These are phyloP conservation scores for Sebastes diploproa DNA, from an alignment of 2,797 vertebrate genomes.

Conservation along the genomic window DNA sequence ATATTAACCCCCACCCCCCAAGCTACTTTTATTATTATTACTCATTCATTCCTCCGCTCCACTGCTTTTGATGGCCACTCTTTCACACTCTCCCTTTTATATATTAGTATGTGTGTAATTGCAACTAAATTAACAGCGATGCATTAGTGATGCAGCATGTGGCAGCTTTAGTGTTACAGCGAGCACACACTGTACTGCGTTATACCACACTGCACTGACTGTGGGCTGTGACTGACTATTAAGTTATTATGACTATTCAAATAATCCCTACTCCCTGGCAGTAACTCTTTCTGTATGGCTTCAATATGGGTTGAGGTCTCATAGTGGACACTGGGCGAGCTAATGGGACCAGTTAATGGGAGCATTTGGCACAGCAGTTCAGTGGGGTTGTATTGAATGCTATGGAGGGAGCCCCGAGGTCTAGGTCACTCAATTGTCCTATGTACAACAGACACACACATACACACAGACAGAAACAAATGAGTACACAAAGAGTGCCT, in stretches of 20 bases:
- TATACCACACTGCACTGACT: slow-evolving; percentile 3
- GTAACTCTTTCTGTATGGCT: slow-evolving; percentile 17
- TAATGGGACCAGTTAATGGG: slow-evolving; percentile 61
- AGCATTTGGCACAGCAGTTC: slow-evolving; percentile 46
- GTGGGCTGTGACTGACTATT: slow-evolving; percentile 23
- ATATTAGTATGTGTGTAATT: not conserved
- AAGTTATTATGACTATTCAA: slow-evolving; percentile 27
- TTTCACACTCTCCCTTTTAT: slow-evolving; percentile 12
- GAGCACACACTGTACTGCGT: not conserved
- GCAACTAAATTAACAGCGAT: slow-evolving; percentile 5
- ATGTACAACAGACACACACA: slow-evolving; percentile 25
- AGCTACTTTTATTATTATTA: not conserved
- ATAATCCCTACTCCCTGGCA: slow-evolving; percentile 21
- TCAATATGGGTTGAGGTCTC: slow-evolving; percentile 50
- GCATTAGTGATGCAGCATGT: not conserved
- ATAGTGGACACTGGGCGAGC: slow-evolving; percentile 10
- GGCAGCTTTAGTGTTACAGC: not conserved
- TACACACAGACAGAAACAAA: slow-evolving; percentile 50
- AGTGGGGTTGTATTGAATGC: slow-evolving; percentile 45
- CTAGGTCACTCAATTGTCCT: slow-evolving; percentile 71
- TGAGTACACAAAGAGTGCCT: slow-evolving; percentile 42
- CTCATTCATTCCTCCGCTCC: slow-evolving; percentile 10
- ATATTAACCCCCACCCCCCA: not conserved
- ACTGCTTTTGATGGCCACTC: slow-evolving; percentile 1
- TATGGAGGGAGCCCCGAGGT: slow-evolving; percentile 62